Evolutionary conservation across 53 echinoderm and acorn worm genomes (phyloP).

Genomic region (Crossaster papposus): DNA sequence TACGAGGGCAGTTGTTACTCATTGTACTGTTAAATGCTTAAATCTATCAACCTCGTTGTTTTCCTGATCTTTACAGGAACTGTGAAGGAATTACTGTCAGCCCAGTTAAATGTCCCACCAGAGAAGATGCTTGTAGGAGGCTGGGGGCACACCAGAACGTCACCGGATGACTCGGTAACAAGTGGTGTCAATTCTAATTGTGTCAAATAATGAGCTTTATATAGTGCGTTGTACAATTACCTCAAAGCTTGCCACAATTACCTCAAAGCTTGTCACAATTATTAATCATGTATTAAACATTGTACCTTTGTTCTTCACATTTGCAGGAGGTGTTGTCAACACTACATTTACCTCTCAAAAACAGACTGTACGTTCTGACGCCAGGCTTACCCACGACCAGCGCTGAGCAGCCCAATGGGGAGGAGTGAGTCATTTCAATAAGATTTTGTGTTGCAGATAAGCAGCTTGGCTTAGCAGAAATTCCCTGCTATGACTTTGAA

Average conservation of each 20-base stretch:
- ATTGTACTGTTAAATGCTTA: background rate
- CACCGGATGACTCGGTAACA: slow-evolving; percentile 65
- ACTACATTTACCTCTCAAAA: slow-evolving; percentile 75
- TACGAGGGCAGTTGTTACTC: too few species aligned
- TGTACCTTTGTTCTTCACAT: too few species aligned
- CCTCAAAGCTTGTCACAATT: too few species aligned
- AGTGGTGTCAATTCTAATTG: background rate
- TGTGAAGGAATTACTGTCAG: slow-evolving; percentile 67
- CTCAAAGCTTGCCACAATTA: too few species aligned
- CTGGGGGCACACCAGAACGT: slow-evolving; percentile 47
- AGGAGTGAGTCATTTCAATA: slow-evolving; percentile 71
- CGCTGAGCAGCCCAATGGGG: slow-evolving; percentile 73
- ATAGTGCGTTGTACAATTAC: too few species aligned
- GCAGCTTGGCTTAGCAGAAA: background rate
- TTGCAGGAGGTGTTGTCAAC: slow-evolving; percentile 67
- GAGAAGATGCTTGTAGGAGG: slow-evolving; percentile 63
- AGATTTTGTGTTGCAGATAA: background rate
- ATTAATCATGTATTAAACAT: background rate
- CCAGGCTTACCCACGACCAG: slow-evolving; percentile 67
- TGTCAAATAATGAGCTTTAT: background rate
- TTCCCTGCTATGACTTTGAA: too few species aligned
- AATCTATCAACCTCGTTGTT: background rate
- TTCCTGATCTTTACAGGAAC: slow-evolving; percentile 35
- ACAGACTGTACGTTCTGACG: slow-evolving; percentile 74
- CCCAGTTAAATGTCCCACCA: slow-evolving; percentile 68